Percentiles rank a stretch among this genome's conserved stretches.
Evolutionary conservation across 64 coral and sea anemone species (phyloP).

Genomic region (Montipora sp.): DNA sequence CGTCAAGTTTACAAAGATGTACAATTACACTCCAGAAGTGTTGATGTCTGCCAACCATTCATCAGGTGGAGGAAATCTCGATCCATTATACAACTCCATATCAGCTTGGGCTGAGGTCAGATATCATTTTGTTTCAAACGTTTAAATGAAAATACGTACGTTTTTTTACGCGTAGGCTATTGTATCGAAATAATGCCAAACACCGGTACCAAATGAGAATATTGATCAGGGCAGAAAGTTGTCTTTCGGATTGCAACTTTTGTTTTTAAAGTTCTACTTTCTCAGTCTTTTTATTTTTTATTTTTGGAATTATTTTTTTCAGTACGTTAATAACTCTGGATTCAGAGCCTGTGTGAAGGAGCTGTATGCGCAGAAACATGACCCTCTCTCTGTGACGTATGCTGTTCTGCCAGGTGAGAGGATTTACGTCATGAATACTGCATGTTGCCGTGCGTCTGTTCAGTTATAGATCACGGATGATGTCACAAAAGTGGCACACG

Average conservation of each 20-base stretch:
- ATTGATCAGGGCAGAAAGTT: too few species aligned
- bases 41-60: slow-evolving; percentile 64
- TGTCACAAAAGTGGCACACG: too few species aligned
- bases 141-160: background rate
- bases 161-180: too few species aligned
- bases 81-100: slow-evolving; percentile 60
- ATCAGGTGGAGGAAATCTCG: slow-evolving; percentile 45
- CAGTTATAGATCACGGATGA: too few species aligned
- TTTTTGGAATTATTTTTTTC: background rate
- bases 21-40: slow-evolving; percentile 59
- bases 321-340: slow-evolving; percentile 40
- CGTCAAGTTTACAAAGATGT: slow-evolving; percentile 37
- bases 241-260: too few species aligned
- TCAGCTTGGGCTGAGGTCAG: slow-evolving; percentile 65
- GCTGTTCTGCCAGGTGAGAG: slow-evolving; percentile 36
- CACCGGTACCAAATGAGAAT: too few species aligned
- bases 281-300: background rate
- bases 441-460: too few species aligned
- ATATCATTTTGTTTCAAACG: background rate
- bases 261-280: background rate
- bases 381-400: slow-evolving; percentile 44
- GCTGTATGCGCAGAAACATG: slow-evolving; percentile 29
- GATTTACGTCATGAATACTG: too few species aligned
- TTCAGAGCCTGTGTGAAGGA: slow-evolving; percentile 58
- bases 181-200: too few species aligned